Conservation (phyloP, 2,888 invertebrate genomes). For the Plusia festucae region DNA sequence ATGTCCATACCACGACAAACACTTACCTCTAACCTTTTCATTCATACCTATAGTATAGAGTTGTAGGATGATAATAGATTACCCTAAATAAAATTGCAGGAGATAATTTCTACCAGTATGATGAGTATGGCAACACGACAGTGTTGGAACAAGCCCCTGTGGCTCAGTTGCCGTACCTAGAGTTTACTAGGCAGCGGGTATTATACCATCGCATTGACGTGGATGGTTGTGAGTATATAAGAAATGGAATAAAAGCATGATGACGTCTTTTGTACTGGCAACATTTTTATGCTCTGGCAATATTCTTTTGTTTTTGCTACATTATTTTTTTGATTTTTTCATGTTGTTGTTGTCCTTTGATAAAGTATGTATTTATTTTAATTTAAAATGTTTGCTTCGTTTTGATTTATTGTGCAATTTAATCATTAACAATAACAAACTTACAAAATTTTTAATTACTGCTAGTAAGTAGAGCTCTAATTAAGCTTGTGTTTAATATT, state of each 20-base stretch:
- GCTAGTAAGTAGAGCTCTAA: too few relatives aligned
- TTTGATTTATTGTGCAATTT: too few relatives aligned
- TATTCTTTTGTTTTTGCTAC: not conserved
- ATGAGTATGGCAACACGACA: not conserved
- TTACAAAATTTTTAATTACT: too few relatives aligned
- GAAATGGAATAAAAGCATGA: not conserved
- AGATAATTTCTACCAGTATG: not conserved
- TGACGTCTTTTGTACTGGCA: not conserved
- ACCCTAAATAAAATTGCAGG: not conserved
- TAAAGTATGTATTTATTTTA: too few relatives aligned
- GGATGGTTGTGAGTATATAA: not conserved
- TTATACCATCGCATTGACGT: not conserved
- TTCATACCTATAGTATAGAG: not conserved
- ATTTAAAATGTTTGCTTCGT: too few relatives aligned
- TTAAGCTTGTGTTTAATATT: too few relatives aligned
- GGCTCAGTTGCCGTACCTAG: not conserved
- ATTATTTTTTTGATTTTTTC: not conserved
- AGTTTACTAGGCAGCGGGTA: not conserved
- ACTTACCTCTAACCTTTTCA: too few relatives aligned
- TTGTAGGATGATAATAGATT: not conserved
- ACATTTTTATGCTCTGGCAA: not conserved
- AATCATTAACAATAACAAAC: too few relatives aligned
- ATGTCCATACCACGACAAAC: too few relatives aligned
- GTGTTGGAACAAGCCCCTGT: slow-evolving; percentile 6
- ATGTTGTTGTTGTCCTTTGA: not conserved